Evolutionary conservation across 2,888 invertebrate species (phyloP), one percentile per base, ranked within the genome.

Genomic region (Globia sparganii): DNA sequence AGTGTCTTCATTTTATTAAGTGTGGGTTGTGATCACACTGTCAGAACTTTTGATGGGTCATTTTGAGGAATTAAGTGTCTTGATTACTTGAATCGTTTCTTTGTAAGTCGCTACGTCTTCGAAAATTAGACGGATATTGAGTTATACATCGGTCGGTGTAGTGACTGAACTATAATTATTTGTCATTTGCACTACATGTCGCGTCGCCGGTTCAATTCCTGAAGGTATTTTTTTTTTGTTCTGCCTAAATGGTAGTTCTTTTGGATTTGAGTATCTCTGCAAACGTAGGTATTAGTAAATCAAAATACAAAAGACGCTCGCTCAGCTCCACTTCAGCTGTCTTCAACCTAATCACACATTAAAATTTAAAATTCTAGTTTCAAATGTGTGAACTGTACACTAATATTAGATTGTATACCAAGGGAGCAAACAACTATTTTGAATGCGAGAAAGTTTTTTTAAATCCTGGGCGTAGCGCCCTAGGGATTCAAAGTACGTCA

Each of bases 1-100:
- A 59, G 46, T 56, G 49, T 75, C 68, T 73, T 71, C 72, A 75
- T 83, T 83, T 82, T 65, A 65, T 58, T 65, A 58, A 43, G n/a
- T 82, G n/a, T 40, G 4, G 11, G 21, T 59, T 71, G 61, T 62
- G 15, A 62, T 64, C 59, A 53, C 34, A 37, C 28, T 34, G 46
- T 74, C 28, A n/a, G 43, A 3, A 59, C 79, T 46, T 77, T 70
- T 53, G 6, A 80, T 70, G 43, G 62, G n/a, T 37, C 62, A 37
- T 81, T 49, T 43, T 31, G 11, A n/a, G 18, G 62, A 84, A 80
- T 74, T 11, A 74, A 71, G 46, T 59, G 58, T 34, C 18, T 58
- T 15, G 34, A 65, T 73, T 56, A 18, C 15, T 70, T 25, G 49
- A 56, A 53, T 58, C 25, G 21, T 70, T 49, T 65, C 28, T 37